A percentile compares a stretch with the other conserved stretches of the same genome.
phyloP scores from a whole-genome alignment of 2,113 vertebrate species.

The Nothobranchius kuhntae region DNA sequence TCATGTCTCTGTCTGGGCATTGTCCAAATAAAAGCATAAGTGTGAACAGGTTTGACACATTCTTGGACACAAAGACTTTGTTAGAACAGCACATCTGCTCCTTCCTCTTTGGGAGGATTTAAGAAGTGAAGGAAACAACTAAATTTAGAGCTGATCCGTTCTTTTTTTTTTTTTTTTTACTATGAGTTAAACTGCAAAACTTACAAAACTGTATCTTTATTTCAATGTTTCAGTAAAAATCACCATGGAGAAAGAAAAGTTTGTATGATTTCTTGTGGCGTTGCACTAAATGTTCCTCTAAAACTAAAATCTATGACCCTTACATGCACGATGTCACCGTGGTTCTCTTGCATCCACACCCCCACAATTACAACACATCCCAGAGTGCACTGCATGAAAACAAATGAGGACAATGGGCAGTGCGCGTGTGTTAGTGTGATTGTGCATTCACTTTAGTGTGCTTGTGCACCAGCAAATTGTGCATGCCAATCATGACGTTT shows the following conservation, averaged over 20 bases:
- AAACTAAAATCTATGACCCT: neutral
- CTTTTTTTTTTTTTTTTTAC: no score
- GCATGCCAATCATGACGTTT: constrained; percentile 66
- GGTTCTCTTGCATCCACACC: constrained; percentile 4
- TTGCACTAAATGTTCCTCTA: neutral
- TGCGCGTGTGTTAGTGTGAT: neutral
- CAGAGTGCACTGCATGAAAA: constrained; percentile 59
- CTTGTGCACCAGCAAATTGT: constrained; percentile 49
- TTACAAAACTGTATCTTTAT: no score
- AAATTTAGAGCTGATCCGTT: neutral
- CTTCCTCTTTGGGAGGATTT: neutral
- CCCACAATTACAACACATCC: constrained; percentile 11
- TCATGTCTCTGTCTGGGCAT: constrained; percentile 38
- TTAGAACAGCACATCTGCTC: constrained; percentile 34
- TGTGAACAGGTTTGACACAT: constrained; percentile 61
- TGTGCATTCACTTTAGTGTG: constrained; percentile 11
- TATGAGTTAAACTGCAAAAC: neutral
- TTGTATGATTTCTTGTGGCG: neutral
- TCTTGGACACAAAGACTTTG: constrained; percentile 33
- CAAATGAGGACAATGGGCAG: constrained; percentile 40
- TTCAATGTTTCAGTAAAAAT: no score
- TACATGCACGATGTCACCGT: neutral
- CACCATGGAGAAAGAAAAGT: neutral
- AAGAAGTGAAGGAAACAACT: neutral
- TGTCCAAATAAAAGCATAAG: constrained; percentile 52